Conservation (phyloP, 2,797 vertebrate species). For the Siniperca scherzeri region DNA sequence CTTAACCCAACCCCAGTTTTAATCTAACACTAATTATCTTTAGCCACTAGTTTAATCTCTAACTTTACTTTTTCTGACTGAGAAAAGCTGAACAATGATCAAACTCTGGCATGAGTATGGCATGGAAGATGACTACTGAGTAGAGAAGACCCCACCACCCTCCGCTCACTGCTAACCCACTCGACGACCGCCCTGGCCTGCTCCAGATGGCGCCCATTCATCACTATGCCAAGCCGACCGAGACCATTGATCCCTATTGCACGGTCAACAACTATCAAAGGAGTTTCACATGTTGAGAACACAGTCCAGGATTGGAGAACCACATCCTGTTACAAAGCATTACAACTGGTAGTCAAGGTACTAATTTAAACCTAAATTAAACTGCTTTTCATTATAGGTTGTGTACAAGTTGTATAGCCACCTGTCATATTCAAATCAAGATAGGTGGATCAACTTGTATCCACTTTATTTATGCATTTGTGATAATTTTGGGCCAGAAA, state of each 20-base stretch:
- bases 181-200: conserved; percentile 10
- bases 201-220: conserved; percentile 45
- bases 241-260: conserved; percentile 30
- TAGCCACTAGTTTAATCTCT: not conserved
- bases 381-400: not conserved
- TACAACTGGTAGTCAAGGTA: no score
- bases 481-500: not conserved
- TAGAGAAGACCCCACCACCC: not conserved
- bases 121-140: not conserved
- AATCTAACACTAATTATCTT: not conserved
- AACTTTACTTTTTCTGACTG: not conserved
- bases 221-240: conserved; percentile 19
- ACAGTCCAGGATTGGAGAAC: not conserved
- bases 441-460: not conserved
- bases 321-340: not conserved
- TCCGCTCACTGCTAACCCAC: conserved; percentile 5
- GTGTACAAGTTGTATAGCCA: not conserved
- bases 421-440: not conserved
- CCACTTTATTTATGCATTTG: not conserved
- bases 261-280: conserved; percentile 43
- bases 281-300: conserved; percentile 9
- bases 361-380: not conserved
- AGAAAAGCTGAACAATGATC: conserved; percentile 2
- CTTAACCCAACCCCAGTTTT: not conserved
- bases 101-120: not conserved